These are phyloP conservation scores for Caracal caracal DNA, from an alignment of 2,113 vertebrate species.

Conservation along the genomic window DNA sequence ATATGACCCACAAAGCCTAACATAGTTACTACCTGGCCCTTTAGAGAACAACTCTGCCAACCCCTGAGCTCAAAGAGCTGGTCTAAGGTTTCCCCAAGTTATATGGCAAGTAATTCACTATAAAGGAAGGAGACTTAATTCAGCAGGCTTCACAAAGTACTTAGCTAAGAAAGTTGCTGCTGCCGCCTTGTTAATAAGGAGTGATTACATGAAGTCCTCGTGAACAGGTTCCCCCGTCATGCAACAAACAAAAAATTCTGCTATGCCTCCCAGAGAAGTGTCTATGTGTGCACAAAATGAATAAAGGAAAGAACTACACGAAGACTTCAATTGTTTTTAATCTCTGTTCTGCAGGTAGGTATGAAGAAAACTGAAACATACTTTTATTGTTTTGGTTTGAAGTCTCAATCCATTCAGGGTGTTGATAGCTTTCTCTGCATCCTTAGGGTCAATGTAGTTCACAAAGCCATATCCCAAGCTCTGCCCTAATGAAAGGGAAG, in stretches of 20 bases:
- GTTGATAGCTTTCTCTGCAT: slow-evolving; percentile 98
- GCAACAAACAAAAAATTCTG: neutral
- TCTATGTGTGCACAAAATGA: neutral
- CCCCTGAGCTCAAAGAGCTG: neutral
- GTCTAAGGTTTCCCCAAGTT: neutral
- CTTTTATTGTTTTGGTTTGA: slow-evolving; percentile 99
- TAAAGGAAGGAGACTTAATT: neutral
- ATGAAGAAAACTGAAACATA: slow-evolving; percentile 82
- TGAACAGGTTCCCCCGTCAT: neutral
- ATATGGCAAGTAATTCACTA: neutral
- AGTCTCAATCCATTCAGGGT: slow-evolving; percentile 98
- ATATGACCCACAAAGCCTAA: neutral
- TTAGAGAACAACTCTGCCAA: neutral
- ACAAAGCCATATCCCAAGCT: slow-evolving; percentile 99
- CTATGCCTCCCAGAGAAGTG: neutral
- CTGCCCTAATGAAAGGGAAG: slow-evolving; percentile 89
- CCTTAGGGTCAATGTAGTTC: slow-evolving; percentile 98
- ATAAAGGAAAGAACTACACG: slow-evolving; percentile 19
- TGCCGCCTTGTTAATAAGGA: neutral
- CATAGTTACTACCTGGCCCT: neutral
- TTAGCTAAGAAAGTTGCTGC: neutral
- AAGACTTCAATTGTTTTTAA: slow-evolving; percentile 4
- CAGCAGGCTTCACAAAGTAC: neutral
- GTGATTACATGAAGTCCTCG: neutral
- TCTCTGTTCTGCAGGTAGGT: neutral